phyloP scores from a whole-genome alignment of 2,888 invertebrate species.

The Camptogramma bilineatum region DNA sequence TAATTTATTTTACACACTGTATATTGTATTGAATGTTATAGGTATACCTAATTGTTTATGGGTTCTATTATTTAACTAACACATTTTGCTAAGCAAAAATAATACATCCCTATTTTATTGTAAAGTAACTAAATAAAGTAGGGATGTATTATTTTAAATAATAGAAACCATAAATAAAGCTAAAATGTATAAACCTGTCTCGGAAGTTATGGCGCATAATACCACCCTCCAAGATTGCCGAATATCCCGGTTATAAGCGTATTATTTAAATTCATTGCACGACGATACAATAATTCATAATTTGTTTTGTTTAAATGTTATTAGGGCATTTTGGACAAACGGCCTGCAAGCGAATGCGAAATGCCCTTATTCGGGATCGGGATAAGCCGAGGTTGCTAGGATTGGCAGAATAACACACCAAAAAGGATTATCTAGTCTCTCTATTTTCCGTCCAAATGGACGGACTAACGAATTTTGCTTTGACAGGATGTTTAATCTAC shows the following conservation, averaged over 20 bases:
- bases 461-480: conserved; percentile 48
- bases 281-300: conserved; percentile 57
- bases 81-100: too few relatives aligned
- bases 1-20: too few relatives aligned
- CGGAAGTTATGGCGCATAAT: conserved; percentile 28
- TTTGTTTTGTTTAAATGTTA: conserved; percentile 55
- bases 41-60: too few relatives aligned
- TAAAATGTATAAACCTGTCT: conserved; percentile 21
- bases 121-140: background rate
- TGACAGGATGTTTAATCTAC: conserved; percentile 44
- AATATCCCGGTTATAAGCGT: conserved; percentile 38
- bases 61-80: too few relatives aligned
- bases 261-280: conserved; percentile 58
- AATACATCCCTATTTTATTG: too few relatives aligned
- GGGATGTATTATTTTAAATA: conserved; percentile 3
- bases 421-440: conserved; percentile 49
- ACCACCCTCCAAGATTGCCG: conserved; percentile 19
- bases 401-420: conserved; percentile 41
- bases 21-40: too few relatives aligned
- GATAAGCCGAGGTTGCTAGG: conserved; percentile 49
- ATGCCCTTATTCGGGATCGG: conserved; percentile 41
- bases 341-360: conserved; percentile 43
- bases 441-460: conserved; percentile 43
- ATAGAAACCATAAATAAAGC: conserved; percentile 17
- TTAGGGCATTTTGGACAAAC: conserved; percentile 56